Base-by-base conservation (phyloP, 2,888 invertebrate species). In the Drosophila prostipennis region DNA sequence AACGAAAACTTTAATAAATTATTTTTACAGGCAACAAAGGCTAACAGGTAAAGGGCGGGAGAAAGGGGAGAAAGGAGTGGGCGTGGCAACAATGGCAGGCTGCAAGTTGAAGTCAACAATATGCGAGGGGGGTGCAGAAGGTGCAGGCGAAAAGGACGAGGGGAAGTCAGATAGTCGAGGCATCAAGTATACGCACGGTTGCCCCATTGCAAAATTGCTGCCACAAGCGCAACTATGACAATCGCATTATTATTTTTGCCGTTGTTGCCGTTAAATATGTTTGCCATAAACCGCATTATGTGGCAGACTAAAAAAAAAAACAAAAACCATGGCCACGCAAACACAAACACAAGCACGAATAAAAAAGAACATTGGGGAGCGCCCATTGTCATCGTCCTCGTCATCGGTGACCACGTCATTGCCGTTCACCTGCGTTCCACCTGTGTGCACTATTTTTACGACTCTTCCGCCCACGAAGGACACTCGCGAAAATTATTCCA, bases 121-220 rank as follows among this genome's bases (percentile, higher is more conserved):
- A 23, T 39, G 42, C 1, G 34, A 11, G 26, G 34, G 7, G 8
- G 16, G 16, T 11, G 16, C 6, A 6, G 10, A 11, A 8, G 7
- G 10, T 19, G 19, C 19, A 19, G 19, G 29, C 11, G 29, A 51
- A 51, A 13, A 48, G 48, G 34, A 34, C 16, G 26, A 29, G 8
- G 36, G n/a, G 23, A 13, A 49, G 67, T 36, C 67, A 43, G 42
- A 51, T 65, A 67, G 68, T 39, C 29, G 13, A 34, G 46, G 52
- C 72, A 69, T 69, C 72, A 69, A 52, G 69, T 72, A 69, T 69
- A 71, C 69, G 69, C 69, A 72, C 60, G 29, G 72, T 46, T 54
- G 69, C 39, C 57, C 64, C 46, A 36, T 40, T 58, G 49, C 59
- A 49, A 19, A 36, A 61, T 49, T 48, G 42, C 68, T 40, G 43